These are phyloP conservation scores for Hydropsyche betteni DNA, from an alignment of 2,888 invertebrate genomes.

Conservation along the genomic window DNA sequence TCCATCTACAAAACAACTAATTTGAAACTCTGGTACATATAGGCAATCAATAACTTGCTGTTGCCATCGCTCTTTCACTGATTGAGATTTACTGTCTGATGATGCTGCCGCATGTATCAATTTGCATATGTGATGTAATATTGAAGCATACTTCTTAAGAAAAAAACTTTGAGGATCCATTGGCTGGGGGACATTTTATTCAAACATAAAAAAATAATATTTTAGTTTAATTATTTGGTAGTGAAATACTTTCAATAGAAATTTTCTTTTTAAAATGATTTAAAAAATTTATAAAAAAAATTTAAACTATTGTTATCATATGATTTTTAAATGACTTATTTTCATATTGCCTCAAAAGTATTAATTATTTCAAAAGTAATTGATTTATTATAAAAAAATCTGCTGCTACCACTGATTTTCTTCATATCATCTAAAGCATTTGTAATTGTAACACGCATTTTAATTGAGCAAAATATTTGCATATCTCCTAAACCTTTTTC, in stretches of 20 bases:
- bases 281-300: constrained; percentile 1
- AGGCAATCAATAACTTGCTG: too few species aligned
- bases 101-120: constrained; percentile 20
- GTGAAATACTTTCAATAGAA: neutral
- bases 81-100: constrained; percentile 36
- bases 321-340: neutral
- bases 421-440: constrained; percentile 4
- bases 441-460: constrained; percentile 19
- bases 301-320: neutral
- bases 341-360: neutral
- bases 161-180: neutral
- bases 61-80: constrained; percentile 14
- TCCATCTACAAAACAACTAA: neutral
- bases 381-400: neutral
- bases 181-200: neutral
- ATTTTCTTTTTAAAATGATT: neutral
- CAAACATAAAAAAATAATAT: neutral
- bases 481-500: neutral
- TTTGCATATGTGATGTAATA: constrained; percentile 41
- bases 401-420: neutral
- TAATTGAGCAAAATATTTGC: constrained; percentile 11
- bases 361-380: too few species aligned
- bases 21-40: neutral
- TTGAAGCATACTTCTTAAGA: neutral
- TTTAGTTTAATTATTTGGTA: neutral